Evolutionary conservation across 2,797 vertebrate species (phyloP), one percentile per base, ranked within the genome.

Genomic region (Hippoglossus hippoglossus): DNA sequence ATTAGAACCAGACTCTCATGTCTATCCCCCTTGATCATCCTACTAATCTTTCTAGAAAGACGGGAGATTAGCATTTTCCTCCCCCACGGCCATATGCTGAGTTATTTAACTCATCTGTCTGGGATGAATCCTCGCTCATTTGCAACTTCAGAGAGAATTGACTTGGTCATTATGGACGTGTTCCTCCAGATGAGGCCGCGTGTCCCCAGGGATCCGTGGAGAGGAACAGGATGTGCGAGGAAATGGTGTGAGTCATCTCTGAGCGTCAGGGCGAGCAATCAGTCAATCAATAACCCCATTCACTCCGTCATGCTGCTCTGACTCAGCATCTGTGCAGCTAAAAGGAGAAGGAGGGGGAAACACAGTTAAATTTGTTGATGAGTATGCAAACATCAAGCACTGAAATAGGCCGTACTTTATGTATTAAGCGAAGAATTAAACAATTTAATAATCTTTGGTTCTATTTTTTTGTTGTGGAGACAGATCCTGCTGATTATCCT

Each of bases 21-120:
- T 75, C 71, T 50, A 73, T 75, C 31, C 77, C 61, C 67, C 60
- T 73, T 12, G 57, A 83, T 88, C 57, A 81, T 88, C 79, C 83
- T 55, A 19, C 77, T 86, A 81, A 89, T 89, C 87, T 85, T 86
- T 78, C 54, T 4, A 46, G 53, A 86, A 82, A 82, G 85, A 86
- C 19, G 4, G 39, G 67, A 76, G 87, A 84, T 88, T 85, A 85
- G 18, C 71, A 69, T 57, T 81, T 82, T 81, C 60, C 85, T 72
- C 79, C 79, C 85, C 88, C 83, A 24, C 61, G 21, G 76, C 83
- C 82, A 86, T 84, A 85, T 85, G 85, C 62, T 67, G 21, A 61
- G 22, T 84, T 75, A 71, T 88, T 73, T 75, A 76, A 72, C 46
- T 21, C 22, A 61, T 66, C 44, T 16, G 75, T 12, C 80, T 80